phyloP scores from a whole-genome alignment of 2,113 vertebrate genomes.

The Beaufortia kweichowensis region DNA sequence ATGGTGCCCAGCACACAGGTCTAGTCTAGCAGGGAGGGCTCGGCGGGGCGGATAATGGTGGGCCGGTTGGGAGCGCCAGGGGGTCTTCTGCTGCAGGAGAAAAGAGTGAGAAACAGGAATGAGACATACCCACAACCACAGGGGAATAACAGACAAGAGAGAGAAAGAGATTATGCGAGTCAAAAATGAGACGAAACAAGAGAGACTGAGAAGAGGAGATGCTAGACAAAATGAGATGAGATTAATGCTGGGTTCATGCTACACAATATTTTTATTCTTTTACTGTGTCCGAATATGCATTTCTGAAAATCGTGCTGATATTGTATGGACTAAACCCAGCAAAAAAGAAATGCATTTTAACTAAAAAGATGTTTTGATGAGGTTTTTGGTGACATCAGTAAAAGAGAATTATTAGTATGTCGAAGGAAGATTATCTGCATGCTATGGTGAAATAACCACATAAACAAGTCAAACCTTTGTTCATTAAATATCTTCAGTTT shows the following conservation, averaged over 20 bases:
- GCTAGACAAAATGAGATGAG: neutral
- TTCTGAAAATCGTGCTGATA: too few species aligned
- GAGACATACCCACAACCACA: constrained; percentile 59
- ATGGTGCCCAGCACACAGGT: constrained; percentile 2
- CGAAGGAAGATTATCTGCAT: too few species aligned
- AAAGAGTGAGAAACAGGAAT: constrained; percentile 73
- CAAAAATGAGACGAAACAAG: neutral
- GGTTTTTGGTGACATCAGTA: too few species aligned
- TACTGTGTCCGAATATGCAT: too few species aligned
- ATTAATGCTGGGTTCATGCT: too few species aligned
- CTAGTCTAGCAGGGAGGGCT: constrained; percentile 94
- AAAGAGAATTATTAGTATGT: too few species aligned
- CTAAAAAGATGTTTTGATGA: too few species aligned
- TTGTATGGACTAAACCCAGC: too few species aligned
- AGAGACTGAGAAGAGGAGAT: neutral
- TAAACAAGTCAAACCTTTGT: neutral
- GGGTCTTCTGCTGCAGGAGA: constrained; percentile 87
- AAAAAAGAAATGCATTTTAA: too few species aligned
- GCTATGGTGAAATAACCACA: too few species aligned
- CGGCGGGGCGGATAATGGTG: constrained; percentile 92
- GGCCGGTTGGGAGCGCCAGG: constrained; percentile 89
- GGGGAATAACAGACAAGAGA: constrained; percentile 48
- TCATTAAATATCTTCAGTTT: neutral
- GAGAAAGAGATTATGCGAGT: neutral
- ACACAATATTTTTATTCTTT: too few species aligned